These are phyloP conservation scores for Oxyura jamaicensis DNA, from an alignment of 2,113 vertebrate species.

Conservation along the genomic window DNA sequence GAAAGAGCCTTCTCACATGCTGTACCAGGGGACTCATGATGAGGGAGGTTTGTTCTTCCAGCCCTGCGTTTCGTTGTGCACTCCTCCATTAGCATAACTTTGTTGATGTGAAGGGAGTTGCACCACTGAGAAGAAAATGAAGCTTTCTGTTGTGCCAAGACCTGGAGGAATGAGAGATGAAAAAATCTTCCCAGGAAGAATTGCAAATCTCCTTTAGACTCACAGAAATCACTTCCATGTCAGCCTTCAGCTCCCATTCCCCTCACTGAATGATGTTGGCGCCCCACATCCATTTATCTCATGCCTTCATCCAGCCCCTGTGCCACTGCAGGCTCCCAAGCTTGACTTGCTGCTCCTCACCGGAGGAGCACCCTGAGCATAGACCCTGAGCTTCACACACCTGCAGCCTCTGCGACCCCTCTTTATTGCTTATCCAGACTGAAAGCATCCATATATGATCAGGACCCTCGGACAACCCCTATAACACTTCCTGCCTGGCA, in stretches of 20 bases:
- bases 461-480: neutral
- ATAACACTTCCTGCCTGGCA: neutral
- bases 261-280: neutral
- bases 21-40: neutral
- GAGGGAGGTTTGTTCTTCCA: neutral
- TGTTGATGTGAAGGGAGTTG: neutral
- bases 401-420: neutral
- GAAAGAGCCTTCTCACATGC: neutral
- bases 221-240: neutral
- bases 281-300: neutral
- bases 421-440: neutral
- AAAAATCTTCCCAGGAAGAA: constrained; percentile 9
- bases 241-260: neutral
- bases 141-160: neutral
- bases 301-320: neutral
- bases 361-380: neutral
- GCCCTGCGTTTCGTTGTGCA: neutral
- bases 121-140: neutral
- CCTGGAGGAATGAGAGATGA: neutral
- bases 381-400: neutral
- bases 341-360: neutral
- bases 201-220: neutral
- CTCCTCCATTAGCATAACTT: neutral
- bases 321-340: neutral
- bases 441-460: neutral